Evolutionary conservation across 2,797 vertebrate genomes (phyloP).

Genomic region (Muraenolepis orangiensis): DNA sequence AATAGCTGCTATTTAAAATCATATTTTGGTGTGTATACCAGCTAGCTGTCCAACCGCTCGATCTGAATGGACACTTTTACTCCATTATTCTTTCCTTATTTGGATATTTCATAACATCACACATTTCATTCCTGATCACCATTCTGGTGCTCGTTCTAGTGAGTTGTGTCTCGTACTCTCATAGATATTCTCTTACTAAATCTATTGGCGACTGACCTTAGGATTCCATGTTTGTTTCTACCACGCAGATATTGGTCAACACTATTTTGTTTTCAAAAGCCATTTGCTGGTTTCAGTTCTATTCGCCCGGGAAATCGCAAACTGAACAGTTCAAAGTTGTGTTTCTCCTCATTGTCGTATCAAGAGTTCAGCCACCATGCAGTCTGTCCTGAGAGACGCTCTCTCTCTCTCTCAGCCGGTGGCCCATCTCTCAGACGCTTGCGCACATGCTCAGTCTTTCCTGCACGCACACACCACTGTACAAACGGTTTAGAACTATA

Average conservation of each 20-base stretch:
- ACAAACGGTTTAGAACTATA: conserved; percentile 9
- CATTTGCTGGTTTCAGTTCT: conserved; percentile 19
- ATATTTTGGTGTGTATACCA: not conserved
- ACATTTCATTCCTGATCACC: not conserved
- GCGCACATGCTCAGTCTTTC: not conserved
- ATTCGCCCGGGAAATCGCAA: conserved; percentile 14
- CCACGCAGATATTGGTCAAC: conserved; percentile 40
- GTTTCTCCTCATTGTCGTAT: conserved; percentile 40
- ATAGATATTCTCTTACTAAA: not conserved
- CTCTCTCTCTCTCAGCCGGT: conserved; percentile 18
- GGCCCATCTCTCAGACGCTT: not conserved
- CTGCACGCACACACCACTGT: conserved; percentile 30
- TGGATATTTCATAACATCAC: not conserved
- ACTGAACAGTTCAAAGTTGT: conserved; percentile 47
- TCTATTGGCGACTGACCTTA: not conserved
- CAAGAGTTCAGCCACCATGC: conserved; percentile 7
- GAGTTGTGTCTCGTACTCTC: not conserved
- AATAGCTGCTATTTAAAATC: not conserved
- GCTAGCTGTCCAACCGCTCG: not conserved
- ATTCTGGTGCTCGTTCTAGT: not conserved
- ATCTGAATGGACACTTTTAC: not conserved
- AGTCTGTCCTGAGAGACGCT: conserved; percentile 32
- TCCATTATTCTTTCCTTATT: not conserved
- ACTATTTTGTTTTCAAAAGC: conserved; percentile 1
- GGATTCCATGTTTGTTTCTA: not conserved